Base-by-base conservation (phyloP, 92 coral and sea anemone species). In the Galaxea fascicularis region DNA sequence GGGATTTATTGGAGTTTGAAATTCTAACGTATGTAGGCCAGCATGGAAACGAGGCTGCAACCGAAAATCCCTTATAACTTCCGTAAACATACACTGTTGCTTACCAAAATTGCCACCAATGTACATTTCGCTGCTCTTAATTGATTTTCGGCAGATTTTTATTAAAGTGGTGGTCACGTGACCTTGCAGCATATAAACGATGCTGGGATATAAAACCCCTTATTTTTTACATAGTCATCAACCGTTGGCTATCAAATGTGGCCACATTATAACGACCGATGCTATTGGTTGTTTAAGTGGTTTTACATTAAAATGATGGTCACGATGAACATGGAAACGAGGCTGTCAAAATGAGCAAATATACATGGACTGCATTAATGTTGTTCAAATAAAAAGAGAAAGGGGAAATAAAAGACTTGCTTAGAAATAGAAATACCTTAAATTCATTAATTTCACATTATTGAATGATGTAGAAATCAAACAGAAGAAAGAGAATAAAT, bases 21-120 rank as follows among this genome's bases (percentile, higher is more conserved):
- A 73, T 29, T 73, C 53, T 73, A 58, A 73, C 78, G 78, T 73
- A 73, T 73, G 78, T 18, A 73, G 52, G 44, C 74, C 74, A 68
- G 45, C 74, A 68, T 68, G 74, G 74, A 68, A 68, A 68, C 74
- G 74, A 68, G 74, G 74, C 74, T 68, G 74, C 16, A 68, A 68
- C 26, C 0, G 29, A 68, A 68, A 68, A 68, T 68, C 59, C 78
- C 59, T 73, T 73, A 73, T 73, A 73, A 73, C 78, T 73, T 7
- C 78, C 78, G 28, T 49, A 73, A 24, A 4, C 26, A 73, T 73
- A 54, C 78, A 73, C 78, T 54, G 59, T 29, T 73, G 52, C 24
- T 49, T 54, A 73, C 78, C 78, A 4, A 35, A 73, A 59, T 35
- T 73, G 52, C 53, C 78, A 30, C 8, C 17, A 24, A 30, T 73